These are phyloP conservation scores for Terrapene triunguis DNA, from an alignment of 2,113 vertebrate species.

Conservation along the genomic window DNA sequence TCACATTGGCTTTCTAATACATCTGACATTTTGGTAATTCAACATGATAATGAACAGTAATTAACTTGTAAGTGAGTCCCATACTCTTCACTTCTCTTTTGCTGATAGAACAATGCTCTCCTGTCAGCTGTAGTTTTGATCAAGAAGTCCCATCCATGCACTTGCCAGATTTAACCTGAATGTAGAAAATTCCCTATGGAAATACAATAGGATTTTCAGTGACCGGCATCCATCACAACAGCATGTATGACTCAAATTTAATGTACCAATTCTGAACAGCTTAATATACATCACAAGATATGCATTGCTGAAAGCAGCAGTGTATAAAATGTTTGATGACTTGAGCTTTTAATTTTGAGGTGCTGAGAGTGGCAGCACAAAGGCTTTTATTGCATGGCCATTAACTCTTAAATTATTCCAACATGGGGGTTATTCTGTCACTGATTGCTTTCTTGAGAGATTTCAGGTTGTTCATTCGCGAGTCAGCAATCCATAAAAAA, in stretches of 20 bases:
- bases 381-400: background rate
- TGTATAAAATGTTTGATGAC: background rate
- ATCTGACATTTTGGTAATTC: constrained; percentile 72
- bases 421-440: background rate
- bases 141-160: background rate
- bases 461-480: background rate
- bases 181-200: background rate
- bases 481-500: background rate
- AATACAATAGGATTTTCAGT: background rate
- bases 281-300: background rate
- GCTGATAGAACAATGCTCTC: background rate
- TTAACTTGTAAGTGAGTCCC: constrained; percentile 62
- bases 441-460: background rate
- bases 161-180: constrained; percentile 22
- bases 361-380: background rate
- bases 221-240: constrained; percentile 24
- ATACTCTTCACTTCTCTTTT: constrained; percentile 35
- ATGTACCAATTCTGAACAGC: background rate
- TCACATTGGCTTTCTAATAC: constrained; percentile 45
- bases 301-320: constrained; percentile 3
- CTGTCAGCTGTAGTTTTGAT: constrained; percentile 9
- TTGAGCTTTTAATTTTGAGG: constrained; percentile 12
- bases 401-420: background rate
- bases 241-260: background rate
- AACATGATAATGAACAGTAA: constrained; percentile 70